phyloP scores from a whole-genome alignment of 2,797 vertebrate species.

The Setipinna tenuifilis region DNA sequence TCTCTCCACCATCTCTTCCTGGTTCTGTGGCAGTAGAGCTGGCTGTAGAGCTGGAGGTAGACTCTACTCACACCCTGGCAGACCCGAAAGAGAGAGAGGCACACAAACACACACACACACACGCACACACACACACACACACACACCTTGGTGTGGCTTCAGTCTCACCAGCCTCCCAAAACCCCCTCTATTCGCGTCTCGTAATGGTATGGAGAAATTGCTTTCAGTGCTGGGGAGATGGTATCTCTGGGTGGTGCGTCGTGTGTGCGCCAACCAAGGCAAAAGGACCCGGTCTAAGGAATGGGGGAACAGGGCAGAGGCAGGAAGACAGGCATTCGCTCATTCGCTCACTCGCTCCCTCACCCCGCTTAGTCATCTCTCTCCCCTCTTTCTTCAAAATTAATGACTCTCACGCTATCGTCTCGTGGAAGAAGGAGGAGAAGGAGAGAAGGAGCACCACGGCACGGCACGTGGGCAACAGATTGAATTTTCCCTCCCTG shows the following conservation, averaged over 20 bases:
- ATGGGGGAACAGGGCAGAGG: conserved; percentile 42
- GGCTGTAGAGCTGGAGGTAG: no score
- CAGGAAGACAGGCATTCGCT: conserved; percentile 58
- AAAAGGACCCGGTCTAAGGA: conserved; percentile 2
- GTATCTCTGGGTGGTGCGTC: conserved; percentile 61
- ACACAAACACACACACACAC: no score
- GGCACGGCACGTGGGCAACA: conserved; percentile 25
- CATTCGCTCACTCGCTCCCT: no score
- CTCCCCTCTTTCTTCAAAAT: conserved; percentile 65
- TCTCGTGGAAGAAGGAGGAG: conserved; percentile 51
- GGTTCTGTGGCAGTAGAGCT: no score
- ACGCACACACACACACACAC: conserved; percentile 18
- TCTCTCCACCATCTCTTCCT: no score
- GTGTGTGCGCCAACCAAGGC: conserved; percentile 13
- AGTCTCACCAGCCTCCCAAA: conserved; percentile 42
- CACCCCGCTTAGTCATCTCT: conserved; percentile 60
- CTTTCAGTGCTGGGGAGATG: conserved; percentile 68
- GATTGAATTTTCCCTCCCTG: conserved; percentile 35
- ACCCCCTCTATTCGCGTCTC: conserved; percentile 60
- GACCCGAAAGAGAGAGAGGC: no score
- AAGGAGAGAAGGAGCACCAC: conserved; percentile 17
- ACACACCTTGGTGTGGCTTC: conserved; percentile 45
- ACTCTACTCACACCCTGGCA: no score
- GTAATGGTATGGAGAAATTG: conserved; percentile 72
- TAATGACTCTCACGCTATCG: conserved; percentile 67